Percentiles rank a stretch among this genome's conserved stretches.
Evolutionary conservation across 1,140 invertebrate species (phyloP).

Genomic region (Temnothorax longispinosus): DNA sequence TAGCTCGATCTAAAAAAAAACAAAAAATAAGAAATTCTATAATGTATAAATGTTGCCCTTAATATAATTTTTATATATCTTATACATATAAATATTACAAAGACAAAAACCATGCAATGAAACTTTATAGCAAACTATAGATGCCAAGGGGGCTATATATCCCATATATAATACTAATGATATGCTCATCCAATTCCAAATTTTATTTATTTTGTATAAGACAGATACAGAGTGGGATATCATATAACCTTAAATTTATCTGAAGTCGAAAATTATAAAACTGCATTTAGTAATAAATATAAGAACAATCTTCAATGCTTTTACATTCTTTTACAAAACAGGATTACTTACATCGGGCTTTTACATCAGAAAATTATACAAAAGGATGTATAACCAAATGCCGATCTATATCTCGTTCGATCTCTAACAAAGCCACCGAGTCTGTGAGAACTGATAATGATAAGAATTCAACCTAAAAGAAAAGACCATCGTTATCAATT

Average conservation of each 20-base stretch:
- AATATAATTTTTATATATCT: not conserved
- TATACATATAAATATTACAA: not conserved
- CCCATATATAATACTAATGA: not conserved
- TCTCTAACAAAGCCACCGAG: not conserved
- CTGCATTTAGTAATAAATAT: not conserved
- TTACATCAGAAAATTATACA: not conserved
- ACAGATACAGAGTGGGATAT: not conserved
- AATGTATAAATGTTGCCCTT: not conserved
- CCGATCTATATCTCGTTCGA: not conserved
- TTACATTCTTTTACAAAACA: not conserved
- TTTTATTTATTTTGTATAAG: not conserved
- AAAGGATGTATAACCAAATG: not conserved
- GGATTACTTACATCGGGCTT: constrained; percentile 31
- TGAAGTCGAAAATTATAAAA: not conserved
- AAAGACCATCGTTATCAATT: not conserved
- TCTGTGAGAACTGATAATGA: not conserved
- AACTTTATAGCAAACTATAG: not conserved
- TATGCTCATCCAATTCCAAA: not conserved
- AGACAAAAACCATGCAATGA: not conserved
- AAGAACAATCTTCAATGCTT: not conserved
- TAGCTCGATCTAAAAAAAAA: not conserved
- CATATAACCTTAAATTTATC: not conserved
- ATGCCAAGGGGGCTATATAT: not conserved
- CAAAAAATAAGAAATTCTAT: not conserved
- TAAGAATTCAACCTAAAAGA: constrained; percentile 17